A percentile compares a stretch with the other conserved stretches of the same genome.
Evolutionary conservation across 2,797 vertebrate species (phyloP).

Genomic region (Echeneis naucrates): DNA sequence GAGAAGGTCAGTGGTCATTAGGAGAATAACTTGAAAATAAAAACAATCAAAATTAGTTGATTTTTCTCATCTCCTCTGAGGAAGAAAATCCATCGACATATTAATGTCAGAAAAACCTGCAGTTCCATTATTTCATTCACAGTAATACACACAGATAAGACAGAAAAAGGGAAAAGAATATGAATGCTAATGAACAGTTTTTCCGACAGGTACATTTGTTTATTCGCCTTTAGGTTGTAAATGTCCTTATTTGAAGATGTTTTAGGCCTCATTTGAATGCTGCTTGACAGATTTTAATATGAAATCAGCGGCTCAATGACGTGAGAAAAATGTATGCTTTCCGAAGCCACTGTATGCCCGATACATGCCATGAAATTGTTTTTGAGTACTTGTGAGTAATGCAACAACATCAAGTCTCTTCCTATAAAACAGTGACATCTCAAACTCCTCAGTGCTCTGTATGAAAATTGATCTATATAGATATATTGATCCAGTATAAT

Average conservation of each 20-base stretch:
- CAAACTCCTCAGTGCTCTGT: not conserved
- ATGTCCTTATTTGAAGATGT: not conserved
- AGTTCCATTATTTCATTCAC: not conserved
- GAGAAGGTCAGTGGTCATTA: not conserved
- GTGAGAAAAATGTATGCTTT: not conserved
- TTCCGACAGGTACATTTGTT: not conserved
- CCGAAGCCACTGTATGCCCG: not conserved
- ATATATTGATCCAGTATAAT: not conserved
- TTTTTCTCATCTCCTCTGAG: not conserved
- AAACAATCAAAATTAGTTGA: not conserved
- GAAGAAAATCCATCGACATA: not conserved
- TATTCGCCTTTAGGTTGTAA: too few species aligned
- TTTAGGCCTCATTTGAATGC: not conserved
- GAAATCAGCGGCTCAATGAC: not conserved
- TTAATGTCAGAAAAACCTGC: not conserved
- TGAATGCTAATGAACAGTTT: not conserved
- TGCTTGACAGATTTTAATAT: not conserved
- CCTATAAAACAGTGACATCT: not conserved
- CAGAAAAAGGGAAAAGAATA: not conserved
- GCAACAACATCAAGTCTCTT: not conserved
- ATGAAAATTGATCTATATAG: not conserved
- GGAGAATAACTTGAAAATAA: not conserved
- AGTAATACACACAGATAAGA: not conserved
- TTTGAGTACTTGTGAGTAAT: not conserved
- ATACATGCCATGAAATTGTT: not conserved